Evolutionary conservation across 2,888 invertebrate species (phyloP).

Genomic region (Clusia tigrina): DNA sequence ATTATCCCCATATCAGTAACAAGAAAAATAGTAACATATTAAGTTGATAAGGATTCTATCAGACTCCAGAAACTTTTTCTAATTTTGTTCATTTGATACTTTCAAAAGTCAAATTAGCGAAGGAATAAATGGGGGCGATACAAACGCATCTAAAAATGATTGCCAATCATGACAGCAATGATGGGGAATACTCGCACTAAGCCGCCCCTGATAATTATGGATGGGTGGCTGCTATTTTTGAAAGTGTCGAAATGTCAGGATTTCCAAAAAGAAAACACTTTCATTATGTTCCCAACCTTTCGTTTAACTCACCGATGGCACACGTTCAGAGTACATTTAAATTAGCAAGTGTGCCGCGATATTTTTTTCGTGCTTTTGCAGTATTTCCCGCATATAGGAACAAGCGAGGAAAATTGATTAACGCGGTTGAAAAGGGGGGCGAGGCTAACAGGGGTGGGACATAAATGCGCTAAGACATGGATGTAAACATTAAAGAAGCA

Average conservation of each 20-base stretch:
- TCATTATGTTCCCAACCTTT: constrained; percentile 25
- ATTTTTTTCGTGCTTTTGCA: not conserved
- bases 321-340: constrained; percentile 41
- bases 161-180: no score
- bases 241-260: constrained; percentile 46
- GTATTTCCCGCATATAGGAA: not conserved
- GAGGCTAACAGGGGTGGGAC: not conserved
- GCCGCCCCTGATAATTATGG: not conserved
- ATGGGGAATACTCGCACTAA: no score
- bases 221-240: not conserved
- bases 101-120: no score
- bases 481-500: constrained; percentile 29
- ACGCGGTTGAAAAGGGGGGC: not conserved
- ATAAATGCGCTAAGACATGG: constrained; percentile 3
- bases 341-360: constrained; percentile 14
- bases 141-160: no score
- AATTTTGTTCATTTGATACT: no score
- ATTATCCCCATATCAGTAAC: no score
- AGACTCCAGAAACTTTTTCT: no score
- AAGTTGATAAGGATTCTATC: no score
- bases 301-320: constrained; percentile 31
- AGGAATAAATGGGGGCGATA: no score
- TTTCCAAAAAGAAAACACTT: constrained; percentile 47
- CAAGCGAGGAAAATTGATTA: not conserved
- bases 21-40: no score